These are phyloP conservation scores for Cariama cristata DNA, from an alignment of 2,113 vertebrate genomes.

Conservation along the genomic window DNA sequence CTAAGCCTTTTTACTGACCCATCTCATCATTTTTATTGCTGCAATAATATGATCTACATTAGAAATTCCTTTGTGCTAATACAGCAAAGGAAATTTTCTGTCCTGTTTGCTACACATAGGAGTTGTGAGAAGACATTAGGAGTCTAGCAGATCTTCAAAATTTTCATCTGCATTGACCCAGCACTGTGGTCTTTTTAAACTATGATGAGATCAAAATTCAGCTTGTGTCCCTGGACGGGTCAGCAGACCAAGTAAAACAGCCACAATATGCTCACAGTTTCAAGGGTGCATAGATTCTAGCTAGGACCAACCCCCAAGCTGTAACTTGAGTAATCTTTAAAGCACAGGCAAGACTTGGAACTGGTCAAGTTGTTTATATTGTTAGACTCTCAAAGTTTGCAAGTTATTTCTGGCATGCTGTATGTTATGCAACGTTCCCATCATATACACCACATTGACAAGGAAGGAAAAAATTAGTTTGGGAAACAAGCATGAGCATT, in stretches of 20 bases:
- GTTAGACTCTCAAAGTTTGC: neutral
- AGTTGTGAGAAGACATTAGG: neutral
- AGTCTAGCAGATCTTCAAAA: neutral
- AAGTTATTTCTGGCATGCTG: neutral
- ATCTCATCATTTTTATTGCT: neutral
- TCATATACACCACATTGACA: neutral
- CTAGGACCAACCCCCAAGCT: neutral
- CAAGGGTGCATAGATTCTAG: neutral
- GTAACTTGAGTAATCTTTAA: neutral
- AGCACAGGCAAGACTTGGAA: neutral
- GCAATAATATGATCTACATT: neutral
- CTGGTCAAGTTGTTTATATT: neutral
- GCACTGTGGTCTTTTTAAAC: neutral
- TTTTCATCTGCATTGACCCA: neutral
- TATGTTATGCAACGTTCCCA: neutral
- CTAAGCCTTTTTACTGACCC: neutral
- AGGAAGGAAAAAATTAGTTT: neutral
- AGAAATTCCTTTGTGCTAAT: neutral
- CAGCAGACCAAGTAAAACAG: neutral
- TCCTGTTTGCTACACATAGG: neutral
- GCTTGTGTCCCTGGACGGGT: neutral
- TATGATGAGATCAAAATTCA: neutral
- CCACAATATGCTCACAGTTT: neutral
- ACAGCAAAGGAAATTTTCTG: neutral
- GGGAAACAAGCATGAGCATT: neutral